Conservation (phyloP, 2,888 invertebrate species). For the Campoplex capitator region DNA sequence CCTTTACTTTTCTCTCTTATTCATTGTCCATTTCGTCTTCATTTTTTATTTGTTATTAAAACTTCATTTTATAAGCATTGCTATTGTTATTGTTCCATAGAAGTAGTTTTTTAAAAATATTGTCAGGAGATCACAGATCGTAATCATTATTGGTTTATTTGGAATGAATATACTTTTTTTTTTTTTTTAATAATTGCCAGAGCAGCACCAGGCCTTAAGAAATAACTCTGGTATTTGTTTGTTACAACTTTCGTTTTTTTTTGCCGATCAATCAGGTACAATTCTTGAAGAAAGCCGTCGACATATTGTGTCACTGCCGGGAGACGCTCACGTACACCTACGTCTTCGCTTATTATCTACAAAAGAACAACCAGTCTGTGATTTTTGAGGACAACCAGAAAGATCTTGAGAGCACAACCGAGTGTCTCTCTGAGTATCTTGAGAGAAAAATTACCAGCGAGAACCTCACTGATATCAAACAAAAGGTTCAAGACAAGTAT, state of each 20-base stretch:
- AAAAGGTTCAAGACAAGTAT: conserved; percentile 99
- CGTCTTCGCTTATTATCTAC: conserved; percentile 99
- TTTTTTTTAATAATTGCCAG: no score
- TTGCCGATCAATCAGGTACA: conserved; percentile 89
- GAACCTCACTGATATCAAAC: conserved; percentile 98
- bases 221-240: background rate
- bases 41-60: no score
- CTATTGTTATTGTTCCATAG: no score
- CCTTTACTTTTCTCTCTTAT: no score
- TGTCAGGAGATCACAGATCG: no score
- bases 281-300: conserved; percentile 98
- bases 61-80: no score
- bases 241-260: background rate
- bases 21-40: no score
- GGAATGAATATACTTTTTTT: no score
- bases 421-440: conserved; percentile 98
- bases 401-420: conserved; percentile 98
- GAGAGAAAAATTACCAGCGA: conserved; percentile 99
- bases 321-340: conserved; percentile 99
- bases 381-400: conserved; percentile 99
- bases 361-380: conserved; percentile 99
- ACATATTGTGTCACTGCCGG: conserved; percentile 97
- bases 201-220: no score
- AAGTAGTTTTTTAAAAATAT: no score
- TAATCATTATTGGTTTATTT: no score